phyloP scores from a whole-genome alignment of 2,797 vertebrate species.

The Enteromius unitaeniatus region DNA sequence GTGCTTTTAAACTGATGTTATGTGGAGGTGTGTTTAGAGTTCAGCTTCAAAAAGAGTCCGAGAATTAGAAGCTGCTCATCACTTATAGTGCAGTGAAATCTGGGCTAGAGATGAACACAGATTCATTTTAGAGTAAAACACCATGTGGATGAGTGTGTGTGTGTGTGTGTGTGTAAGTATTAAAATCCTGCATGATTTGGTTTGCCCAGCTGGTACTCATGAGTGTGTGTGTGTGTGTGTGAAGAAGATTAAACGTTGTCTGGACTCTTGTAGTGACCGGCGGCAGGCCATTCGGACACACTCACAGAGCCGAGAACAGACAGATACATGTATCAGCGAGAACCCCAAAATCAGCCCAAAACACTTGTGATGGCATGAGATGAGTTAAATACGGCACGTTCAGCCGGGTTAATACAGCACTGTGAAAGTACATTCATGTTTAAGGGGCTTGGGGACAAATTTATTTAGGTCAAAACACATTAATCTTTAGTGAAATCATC shows the following conservation, averaged over 20 bases:
- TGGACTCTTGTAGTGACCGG: constrained; percentile 17
- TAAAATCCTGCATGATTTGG: neutral
- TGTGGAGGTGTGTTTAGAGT: neutral
- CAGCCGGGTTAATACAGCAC: neutral
- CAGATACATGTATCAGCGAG: neutral
- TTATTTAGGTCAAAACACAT: constrained; percentile 13
- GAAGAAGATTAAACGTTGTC: constrained; percentile 38
- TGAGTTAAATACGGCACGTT: neutral
- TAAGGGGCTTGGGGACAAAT: neutral
- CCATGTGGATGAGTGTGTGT: constrained; percentile 24
- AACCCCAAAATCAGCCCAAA: neutral
- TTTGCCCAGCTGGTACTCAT: neutral
- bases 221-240: constrained; percentile 4
- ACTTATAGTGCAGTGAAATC: neutral
- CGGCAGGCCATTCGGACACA: constrained; percentile 31
- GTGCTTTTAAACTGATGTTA: neutral
- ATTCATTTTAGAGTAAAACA: constrained; percentile 14
- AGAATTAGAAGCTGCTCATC: neutral
- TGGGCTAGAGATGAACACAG: neutral
- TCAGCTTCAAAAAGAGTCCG: neutral
- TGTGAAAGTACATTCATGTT: neutral
- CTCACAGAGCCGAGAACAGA: neutral
- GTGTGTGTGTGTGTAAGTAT: constrained; percentile 13
- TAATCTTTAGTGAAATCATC: constrained; percentile 20
- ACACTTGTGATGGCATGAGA: neutral